Evolutionary conservation across 2,888 invertebrate genomes (phyloP).

Genomic region (Drosophila hamatofila): DNA sequence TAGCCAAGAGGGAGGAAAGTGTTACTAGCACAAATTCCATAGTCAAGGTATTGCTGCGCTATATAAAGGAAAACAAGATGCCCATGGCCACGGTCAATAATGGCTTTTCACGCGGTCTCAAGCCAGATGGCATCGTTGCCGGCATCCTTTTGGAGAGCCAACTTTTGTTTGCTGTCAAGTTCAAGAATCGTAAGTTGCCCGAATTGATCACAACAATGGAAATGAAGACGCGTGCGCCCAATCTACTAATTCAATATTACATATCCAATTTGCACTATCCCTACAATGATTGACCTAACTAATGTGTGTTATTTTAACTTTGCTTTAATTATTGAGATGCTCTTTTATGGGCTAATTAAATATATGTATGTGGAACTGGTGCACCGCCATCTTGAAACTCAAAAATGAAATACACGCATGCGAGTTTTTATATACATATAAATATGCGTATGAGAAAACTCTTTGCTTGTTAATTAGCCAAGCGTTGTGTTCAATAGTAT

Average conservation of each 20-base stretch:
- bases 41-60: constrained; percentile 4
- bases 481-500: no score
- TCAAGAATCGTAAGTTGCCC: constrained; percentile 35
- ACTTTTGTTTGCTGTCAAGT: constrained; percentile 10
- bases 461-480: no score
- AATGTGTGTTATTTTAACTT: neutral
- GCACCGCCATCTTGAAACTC: no score
- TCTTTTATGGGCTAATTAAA: neutral
- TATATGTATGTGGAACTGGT: no score
- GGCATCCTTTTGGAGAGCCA: rapidly evolving
- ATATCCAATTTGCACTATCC: neutral
- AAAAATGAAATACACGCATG: no score
- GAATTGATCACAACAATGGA: constrained; percentile 9
- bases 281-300: neutral
- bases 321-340: neutral
- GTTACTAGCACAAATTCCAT: neutral
- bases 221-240: constrained; percentile 14
- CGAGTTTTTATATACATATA: no score
- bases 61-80: neutral
- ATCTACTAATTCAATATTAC: constrained; percentile 16
- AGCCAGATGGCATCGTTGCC: constrained; percentile 8
- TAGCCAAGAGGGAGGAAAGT: neutral
- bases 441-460: no score
- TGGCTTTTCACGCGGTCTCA: constrained; percentile 26
- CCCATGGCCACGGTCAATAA: constrained; percentile 9